Evolutionary conservation across 1,140 invertebrate genomes (phyloP).

Genomic region (Drosophila sturtevanti): DNA sequence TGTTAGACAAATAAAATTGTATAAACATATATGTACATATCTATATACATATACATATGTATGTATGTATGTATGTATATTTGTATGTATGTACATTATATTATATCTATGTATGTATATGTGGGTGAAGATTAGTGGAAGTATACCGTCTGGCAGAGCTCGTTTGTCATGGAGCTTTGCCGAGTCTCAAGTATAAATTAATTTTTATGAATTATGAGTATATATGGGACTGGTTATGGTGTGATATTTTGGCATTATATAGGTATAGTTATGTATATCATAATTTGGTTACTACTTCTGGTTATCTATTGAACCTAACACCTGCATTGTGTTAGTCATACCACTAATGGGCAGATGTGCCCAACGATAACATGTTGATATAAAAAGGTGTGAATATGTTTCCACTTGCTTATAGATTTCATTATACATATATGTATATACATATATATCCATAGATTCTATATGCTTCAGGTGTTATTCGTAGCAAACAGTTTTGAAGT

Average conservation of each 20-base stretch:
- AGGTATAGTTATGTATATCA: neutral
- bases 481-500: too few relatives aligned
- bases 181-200: constrained; percentile 1
- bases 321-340: neutral
- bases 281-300: neutral
- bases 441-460: too few relatives aligned
- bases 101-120: too few relatives aligned
- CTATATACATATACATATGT: neutral
- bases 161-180: neutral
- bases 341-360: neutral
- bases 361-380: neutral
- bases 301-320: neutral
- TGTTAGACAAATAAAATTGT: neutral
- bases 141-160: neutral
- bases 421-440: too few relatives aligned
- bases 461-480: too few relatives aligned
- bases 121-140: neutral
- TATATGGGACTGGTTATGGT: neutral
- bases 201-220: constrained; percentile 3
- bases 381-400: too few relatives aligned
- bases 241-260: neutral
- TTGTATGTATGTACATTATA: neutral
- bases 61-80: neutral
- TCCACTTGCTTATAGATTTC: too few relatives aligned
- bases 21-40: neutral